Conservation (phyloP, 92 coral and sea anemone species). For the Actinernus sp. region DNA sequence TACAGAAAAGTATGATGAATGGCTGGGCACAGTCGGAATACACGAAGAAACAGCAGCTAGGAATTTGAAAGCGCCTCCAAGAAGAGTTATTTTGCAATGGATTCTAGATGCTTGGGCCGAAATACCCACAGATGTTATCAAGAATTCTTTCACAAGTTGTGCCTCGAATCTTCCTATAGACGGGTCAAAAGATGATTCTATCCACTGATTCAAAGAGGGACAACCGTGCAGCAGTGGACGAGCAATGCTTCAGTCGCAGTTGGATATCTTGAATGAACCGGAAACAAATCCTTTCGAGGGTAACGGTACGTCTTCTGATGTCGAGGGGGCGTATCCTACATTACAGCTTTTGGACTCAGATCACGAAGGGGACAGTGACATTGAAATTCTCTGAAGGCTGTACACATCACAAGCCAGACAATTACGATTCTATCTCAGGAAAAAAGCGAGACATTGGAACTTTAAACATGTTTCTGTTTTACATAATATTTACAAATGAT, state of each 20-base stretch:
- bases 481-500: too few relatives aligned
- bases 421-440: too few relatives aligned
- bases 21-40: too few relatives aligned
- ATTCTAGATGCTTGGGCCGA: conserved; percentile 51
- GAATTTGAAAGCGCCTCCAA: conserved; percentile 48
- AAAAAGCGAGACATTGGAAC: too few relatives aligned
- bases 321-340: conserved; percentile 43
- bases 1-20: too few relatives aligned
- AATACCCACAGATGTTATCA: conserved; percentile 49
- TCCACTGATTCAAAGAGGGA: conserved; percentile 28
- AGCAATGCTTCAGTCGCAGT: conserved; percentile 53
- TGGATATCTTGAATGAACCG: conserved; percentile 60
- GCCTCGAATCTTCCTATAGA: conserved; percentile 37
- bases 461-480: too few relatives aligned
- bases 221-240: conserved; percentile 73
- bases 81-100: conserved; percentile 48
- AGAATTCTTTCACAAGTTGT: conserved; percentile 58
- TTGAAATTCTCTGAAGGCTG: too few relatives aligned
- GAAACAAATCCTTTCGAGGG: conserved; percentile 58
- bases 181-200: conserved; percentile 26
- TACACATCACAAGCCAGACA: too few relatives aligned
- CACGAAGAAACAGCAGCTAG: conserved; percentile 74
- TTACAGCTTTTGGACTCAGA: too few relatives aligned
- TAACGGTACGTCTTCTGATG: conserved; percentile 50
- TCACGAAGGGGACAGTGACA: too few relatives aligned